phyloP scores from a whole-genome alignment of 2,888 invertebrate genomes.

The Hydroisotoma schaefferi region DNA sequence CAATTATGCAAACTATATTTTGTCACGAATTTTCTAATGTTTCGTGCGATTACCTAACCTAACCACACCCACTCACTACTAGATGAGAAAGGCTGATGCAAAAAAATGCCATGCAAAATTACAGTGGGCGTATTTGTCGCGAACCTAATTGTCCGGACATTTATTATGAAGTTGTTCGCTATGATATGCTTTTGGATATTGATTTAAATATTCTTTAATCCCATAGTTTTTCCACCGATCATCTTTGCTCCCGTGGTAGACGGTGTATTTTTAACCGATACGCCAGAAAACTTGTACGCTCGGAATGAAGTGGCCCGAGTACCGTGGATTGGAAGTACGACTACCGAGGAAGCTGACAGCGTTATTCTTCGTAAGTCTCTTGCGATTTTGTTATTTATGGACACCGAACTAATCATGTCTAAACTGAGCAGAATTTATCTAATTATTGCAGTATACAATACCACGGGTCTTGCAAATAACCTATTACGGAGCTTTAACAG shows the following conservation, averaged over 20 bases:
- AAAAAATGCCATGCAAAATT: too few relatives aligned
- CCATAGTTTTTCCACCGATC: constrained; percentile 27
- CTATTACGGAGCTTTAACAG: constrained; percentile 19
- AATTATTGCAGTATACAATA: constrained; percentile 10
- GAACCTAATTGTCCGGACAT: too few relatives aligned
- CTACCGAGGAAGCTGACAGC: constrained; percentile 26
- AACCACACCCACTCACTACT: not conserved
- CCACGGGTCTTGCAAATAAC: constrained; percentile 2
- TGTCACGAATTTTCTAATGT: too few relatives aligned
- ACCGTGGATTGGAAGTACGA: constrained; percentile 34
- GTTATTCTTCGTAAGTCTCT: constrained; percentile 15
- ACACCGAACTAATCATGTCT: not conserved
- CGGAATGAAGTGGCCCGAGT: constrained; percentile 29
- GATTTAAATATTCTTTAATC: not conserved
- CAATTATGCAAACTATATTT: too few relatives aligned
- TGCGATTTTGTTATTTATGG: not conserved
- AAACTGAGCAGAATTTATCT: not conserved
- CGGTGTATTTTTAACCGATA: constrained; percentile 36
- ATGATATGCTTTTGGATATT: too few relatives aligned
- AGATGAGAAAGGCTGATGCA: too few relatives aligned
- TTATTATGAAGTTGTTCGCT: too few relatives aligned
- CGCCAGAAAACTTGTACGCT: constrained; percentile 39
- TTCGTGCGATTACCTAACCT: not conserved
- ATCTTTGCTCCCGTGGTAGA: constrained; percentile 42
- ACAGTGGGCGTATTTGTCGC: too few relatives aligned